Evolutionary conservation across 2,797 vertebrate species (phyloP).

Genomic region (Enteromius paludinosus): DNA sequence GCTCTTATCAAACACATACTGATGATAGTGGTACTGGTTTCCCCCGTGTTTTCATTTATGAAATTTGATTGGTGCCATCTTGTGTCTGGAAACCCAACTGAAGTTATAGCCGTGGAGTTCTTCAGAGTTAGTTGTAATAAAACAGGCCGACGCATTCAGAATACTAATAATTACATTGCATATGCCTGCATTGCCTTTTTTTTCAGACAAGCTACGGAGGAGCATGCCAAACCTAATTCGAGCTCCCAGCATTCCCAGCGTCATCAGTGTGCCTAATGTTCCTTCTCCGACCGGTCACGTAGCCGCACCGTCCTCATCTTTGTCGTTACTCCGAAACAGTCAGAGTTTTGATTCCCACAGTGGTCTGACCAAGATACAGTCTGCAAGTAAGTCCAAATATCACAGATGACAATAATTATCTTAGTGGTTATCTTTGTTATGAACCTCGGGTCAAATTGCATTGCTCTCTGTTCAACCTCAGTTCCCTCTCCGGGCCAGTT

Average conservation of each 20-base stretch:
- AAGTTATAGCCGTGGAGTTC: not conserved
- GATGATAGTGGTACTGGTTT: too few species aligned
- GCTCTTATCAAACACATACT: not conserved
- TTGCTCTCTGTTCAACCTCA: slow-evolving; percentile 71
- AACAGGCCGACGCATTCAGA: too few species aligned
- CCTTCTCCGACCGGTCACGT: slow-evolving; percentile 73
- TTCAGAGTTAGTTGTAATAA: not conserved
- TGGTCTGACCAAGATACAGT: slow-evolving; percentile 89
- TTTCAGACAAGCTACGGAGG: slow-evolving; percentile 91
- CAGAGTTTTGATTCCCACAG: slow-evolving; percentile 96
- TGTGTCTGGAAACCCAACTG: not conserved
- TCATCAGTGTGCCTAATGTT: slow-evolving; percentile 86
- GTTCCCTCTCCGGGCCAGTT: slow-evolving; percentile 94
- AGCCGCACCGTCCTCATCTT: slow-evolving; percentile 77
- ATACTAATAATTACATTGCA: too few species aligned
- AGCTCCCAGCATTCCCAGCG: slow-evolving; percentile 94
- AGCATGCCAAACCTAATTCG: slow-evolving; percentile 97
- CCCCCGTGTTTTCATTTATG: too few species aligned
- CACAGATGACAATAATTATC: not conserved
- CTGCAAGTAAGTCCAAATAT: slow-evolving; percentile 84
- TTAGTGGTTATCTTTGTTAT: not conserved
- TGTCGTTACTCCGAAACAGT: slow-evolving; percentile 88
- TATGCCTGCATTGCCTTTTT: not conserved
- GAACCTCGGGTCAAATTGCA: not conserved
- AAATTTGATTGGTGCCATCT: not conserved